These are phyloP conservation scores for Campylomormyrus tamandua DNA, from an alignment of 2,113 vertebrate genomes.

Conservation along the genomic window DNA sequence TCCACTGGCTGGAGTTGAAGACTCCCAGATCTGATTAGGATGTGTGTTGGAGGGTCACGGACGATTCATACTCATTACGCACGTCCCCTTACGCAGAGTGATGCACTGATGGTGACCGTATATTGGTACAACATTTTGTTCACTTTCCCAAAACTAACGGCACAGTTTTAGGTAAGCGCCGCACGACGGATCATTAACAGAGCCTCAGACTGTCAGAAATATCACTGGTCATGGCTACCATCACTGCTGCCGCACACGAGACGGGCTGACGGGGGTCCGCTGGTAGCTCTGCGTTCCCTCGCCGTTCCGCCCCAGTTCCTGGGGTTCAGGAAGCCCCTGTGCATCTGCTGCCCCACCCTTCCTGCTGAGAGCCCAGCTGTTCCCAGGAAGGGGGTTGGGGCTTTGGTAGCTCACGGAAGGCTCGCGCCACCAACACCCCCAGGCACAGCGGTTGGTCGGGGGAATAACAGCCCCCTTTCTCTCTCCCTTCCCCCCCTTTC, in stretches of 20 bases:
- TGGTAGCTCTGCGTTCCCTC: not conserved
- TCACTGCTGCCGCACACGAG: not conserved
- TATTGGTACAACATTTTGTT: not conserved
- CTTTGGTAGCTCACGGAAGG: not conserved
- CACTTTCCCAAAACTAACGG: not conserved
- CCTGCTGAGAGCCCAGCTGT: slow-evolving; percentile 4
- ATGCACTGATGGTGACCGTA: not conserved
- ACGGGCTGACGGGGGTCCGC: not conserved
- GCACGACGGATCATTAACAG: not conserved
- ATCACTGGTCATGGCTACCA: not conserved
- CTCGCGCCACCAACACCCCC: not conserved
- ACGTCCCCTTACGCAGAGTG: not conserved
- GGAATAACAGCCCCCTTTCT: slow-evolving; percentile 1
- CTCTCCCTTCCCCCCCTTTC: not conserved
- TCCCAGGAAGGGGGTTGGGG: not conserved
- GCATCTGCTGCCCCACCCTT: slow-evolving; percentile 8
- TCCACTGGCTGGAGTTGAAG: not conserved
- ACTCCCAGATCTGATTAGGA: not conserved
- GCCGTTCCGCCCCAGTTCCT: not conserved
- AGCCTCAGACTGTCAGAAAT: not conserved
- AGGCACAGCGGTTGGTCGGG: not conserved
- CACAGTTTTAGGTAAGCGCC: not conserved
- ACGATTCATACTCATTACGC: not conserved
- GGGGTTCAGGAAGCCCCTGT: not conserved
- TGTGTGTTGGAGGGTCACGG: not conserved